Percentiles rank a stretch among this genome's conserved stretches.
Evolutionary conservation across 1,140 invertebrate species (phyloP).

Genomic region (Drosophila dunni): DNA sequence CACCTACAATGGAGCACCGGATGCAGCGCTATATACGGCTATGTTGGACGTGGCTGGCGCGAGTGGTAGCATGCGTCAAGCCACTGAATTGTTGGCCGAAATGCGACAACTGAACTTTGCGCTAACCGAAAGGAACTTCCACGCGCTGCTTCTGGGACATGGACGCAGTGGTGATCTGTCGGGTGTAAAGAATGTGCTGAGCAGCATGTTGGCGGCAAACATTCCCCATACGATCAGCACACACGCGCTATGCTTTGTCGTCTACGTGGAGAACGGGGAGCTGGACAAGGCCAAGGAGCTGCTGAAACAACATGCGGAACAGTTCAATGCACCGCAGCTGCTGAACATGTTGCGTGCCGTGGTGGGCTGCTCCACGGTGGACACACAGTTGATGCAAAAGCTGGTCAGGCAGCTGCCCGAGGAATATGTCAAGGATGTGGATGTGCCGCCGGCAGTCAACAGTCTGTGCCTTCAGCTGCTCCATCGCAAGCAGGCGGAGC

Average conservation of each 20-base stretch:
- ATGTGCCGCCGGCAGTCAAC: conserved; percentile 58
- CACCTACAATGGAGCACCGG: conserved; percentile 44
- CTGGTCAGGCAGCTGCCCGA: conserved; percentile 57
- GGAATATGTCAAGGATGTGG: conserved; percentile 53
- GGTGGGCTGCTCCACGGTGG: conserved; percentile 16
- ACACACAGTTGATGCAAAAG: conserved; percentile 46
- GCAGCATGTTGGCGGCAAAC: conserved; percentile 84
- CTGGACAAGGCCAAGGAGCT: conserved; percentile 57
- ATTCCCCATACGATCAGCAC: conserved; percentile 61
- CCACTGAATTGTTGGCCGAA: conserved; percentile 84
- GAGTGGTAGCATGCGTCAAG: conserved; percentile 85
- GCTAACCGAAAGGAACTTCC: conserved; percentile 86
- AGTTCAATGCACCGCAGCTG: conserved; percentile 62
- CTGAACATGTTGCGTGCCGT: conserved; percentile 62
- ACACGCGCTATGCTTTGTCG: conserved; percentile 86
- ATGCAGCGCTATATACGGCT: conserved; percentile 61
- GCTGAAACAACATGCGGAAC: conserved; percentile 32
- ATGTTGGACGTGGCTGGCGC: conserved; percentile 85
- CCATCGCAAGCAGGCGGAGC: conserved; percentile 36
- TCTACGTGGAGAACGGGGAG: conserved; percentile 85
- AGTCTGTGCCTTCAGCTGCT: conserved; percentile 70
- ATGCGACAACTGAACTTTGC: conserved; percentile 85
- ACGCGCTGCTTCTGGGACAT: conserved; percentile 85
- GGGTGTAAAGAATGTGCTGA: conserved; percentile 71
- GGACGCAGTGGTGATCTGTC: conserved; percentile 83